Conservation (phyloP, 30 jellyfish, hydroid and myxozoan genomes). For the Mastigias papua region DNA sequence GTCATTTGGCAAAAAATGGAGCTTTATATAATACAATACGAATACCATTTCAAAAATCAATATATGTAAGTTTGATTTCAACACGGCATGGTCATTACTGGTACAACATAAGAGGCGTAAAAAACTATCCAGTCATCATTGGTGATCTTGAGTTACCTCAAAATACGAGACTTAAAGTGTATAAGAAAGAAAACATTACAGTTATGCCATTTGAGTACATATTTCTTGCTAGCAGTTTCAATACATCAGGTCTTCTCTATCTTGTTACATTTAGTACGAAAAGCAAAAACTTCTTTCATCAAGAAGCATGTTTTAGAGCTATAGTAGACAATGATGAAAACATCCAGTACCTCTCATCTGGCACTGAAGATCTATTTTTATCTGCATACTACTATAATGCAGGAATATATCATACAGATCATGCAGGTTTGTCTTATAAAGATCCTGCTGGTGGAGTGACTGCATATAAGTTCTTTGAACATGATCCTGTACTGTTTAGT, state of each 20-base stretch:
- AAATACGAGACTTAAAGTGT: constrained; percentile 55
- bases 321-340: neutral
- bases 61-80: constrained; percentile 55
- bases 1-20: constrained; percentile 82
- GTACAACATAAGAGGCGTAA: constrained; percentile 84
- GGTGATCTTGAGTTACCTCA: constrained; percentile 87
- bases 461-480: constrained; percentile 86
- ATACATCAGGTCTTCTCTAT: constrained; percentile 68
- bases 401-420: constrained; percentile 85
- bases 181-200: constrained; percentile 48
- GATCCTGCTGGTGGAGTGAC: constrained; percentile 80
- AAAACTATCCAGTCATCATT: constrained; percentile 69
- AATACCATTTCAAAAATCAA: constrained; percentile 78
- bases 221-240: constrained; percentile 57
- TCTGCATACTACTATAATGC: constrained; percentile 84
- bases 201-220: constrained; percentile 67
- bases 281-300: constrained; percentile 71
- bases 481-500: constrained; percentile 78
- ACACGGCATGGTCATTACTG: constrained; percentile 66
- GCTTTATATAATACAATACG: constrained; percentile 81
- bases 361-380: constrained; percentile 87
- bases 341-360: constrained; percentile 84
- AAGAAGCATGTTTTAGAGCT: constrained; percentile 80
- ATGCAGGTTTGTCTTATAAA: constrained; percentile 73
- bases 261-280: constrained; percentile 64